Percentiles rank a stretch among this genome's conserved stretches.
Conservation (phyloP, 1,140 invertebrate species). For the Leptinotarsa lineolata region DNA sequence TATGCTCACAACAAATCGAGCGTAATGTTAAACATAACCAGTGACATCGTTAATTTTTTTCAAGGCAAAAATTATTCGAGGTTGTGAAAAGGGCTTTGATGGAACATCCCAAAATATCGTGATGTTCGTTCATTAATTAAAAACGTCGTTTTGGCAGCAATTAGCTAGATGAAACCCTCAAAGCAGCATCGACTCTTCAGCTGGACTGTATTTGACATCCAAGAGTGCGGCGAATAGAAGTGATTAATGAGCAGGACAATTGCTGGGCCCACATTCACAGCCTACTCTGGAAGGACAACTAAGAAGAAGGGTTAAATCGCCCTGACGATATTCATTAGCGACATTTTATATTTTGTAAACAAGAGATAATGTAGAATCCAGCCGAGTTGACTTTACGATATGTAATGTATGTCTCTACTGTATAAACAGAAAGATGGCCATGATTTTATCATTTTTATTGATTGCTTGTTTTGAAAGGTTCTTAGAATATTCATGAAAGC, state of each 20-base stretch:
- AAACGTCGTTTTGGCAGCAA: constrained; percentile 55
- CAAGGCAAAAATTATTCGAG: constrained; percentile 18
- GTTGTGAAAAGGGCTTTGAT: constrained; percentile 36
- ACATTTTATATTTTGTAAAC: constrained; percentile 54
- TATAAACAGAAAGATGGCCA: constrained; percentile 8
- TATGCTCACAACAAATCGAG: constrained; percentile 10
- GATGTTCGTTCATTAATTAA: constrained; percentile 45
- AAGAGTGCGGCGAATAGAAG: constrained; percentile 52
- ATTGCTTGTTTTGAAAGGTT: constrained; percentile 32
- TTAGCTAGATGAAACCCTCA: constrained; percentile 56
- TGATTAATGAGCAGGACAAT: constrained; percentile 57
- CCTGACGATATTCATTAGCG: constrained; percentile 46
- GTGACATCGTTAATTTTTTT: constrained; percentile 20
- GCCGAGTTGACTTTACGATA: constrained; percentile 26
- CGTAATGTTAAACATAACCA: constrained; percentile 10
- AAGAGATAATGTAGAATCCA: constrained; percentile 37
- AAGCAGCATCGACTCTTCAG: constrained; percentile 52
- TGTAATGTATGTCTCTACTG: constrained; percentile 9
- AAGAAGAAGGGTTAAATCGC: constrained; percentile 49
- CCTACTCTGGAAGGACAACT: constrained; percentile 31
- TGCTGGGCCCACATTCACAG: constrained; percentile 36
- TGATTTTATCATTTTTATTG: constrained; percentile 44
- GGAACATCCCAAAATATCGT: constrained; percentile 42
- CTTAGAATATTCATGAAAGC: constrained; percentile 15
- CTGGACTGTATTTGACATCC: constrained; percentile 54